Conservation (phyloP, 2,888 invertebrate species). For the Oscheius sp. region DNA sequence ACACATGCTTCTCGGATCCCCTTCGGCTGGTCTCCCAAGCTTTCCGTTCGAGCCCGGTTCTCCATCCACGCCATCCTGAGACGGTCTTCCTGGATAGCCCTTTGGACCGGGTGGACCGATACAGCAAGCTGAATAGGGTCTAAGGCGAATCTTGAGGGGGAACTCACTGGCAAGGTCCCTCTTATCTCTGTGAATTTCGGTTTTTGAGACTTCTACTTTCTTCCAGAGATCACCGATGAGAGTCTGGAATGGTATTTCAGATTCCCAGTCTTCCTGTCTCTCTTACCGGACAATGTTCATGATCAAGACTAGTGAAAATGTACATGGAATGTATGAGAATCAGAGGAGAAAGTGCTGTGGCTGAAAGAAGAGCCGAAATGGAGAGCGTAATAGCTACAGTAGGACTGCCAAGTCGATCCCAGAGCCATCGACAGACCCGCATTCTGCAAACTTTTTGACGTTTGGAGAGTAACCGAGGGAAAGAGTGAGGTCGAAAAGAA, state of each 20-base stretch:
- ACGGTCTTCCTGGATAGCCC: constrained; percentile 48
- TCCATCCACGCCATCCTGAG: constrained; percentile 53
- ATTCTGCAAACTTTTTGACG: background rate
- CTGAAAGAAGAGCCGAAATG: constrained; percentile 43
- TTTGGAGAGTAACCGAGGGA: background rate
- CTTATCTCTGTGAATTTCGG: constrained; percentile 42
- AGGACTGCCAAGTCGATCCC: constrained; percentile 40
- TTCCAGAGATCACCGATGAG: constrained; percentile 39
- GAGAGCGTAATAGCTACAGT: constrained; percentile 46
- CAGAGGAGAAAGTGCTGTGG: constrained; percentile 45
- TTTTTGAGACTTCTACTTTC: constrained; percentile 40
- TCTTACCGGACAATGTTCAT: constrained; percentile 46
- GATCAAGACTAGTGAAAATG: constrained; percentile 30
- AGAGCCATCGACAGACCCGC: constrained; percentile 25
- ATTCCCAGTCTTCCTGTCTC: too few relatives aligned
- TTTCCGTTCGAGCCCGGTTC: constrained; percentile 47
- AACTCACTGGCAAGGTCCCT: constrained; percentile 38
- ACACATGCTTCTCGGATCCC: constrained; percentile 44
- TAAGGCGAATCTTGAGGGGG: too few relatives aligned
- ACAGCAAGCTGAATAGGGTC: constrained; percentile 45
- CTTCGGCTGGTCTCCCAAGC: constrained; percentile 53
- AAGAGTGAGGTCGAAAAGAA: background rate
- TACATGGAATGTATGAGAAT: constrained; percentile 39
- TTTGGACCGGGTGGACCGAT: constrained; percentile 52
- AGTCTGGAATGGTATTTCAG: constrained; percentile 4